Base-by-base conservation (phyloP, 2,888 invertebrate species). In the Orchestes rusci region DNA sequence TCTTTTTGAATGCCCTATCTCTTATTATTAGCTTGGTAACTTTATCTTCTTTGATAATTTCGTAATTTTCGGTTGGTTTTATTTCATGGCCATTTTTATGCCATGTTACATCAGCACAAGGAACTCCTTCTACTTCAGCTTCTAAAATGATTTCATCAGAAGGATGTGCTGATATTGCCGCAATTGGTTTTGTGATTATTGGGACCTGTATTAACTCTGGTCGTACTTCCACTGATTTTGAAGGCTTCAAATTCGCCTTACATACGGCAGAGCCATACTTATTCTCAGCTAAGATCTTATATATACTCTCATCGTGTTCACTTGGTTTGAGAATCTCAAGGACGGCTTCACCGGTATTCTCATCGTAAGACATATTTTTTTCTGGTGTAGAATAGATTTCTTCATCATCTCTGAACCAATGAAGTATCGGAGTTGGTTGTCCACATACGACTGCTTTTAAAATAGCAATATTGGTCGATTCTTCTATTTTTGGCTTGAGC, bases 101-200 rank as follows among this genome's bases (percentile, higher is more conserved):
- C 95, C 94, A 95, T 61, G 80, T 82, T 16, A 93, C 74, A 62
- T 79, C 78, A n/a, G 82, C 80, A 52, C 73, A 72, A 8, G 84
- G 82, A 38, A 72, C 67, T 33, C 87, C 85, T 60, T 80, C 79
- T 64, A 84, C 89, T 55, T 77, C 76, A 17, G 84, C 84, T 55
- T 76, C 76, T 46, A 89, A 71, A 39, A 77, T 72, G 48, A 89
- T 73, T 23, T 81, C 77, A 52, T 80, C 76, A 43, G 80, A 79
- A 60, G 80, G 79, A 58, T 77, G 76, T 41, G 84, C 79, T 37
- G 84, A 75, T 52, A 82, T 70, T 8, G 90, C 86, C 66, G 81
- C 78, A 43, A 93, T 71, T 43, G 91, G 86, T 62, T 82, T 79
- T 37, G 78, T 78, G 57, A 93, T 87, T 58, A 77, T 80, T 32